Evolutionary conservation across 2,113 vertebrate species (phyloP), one percentile per base, ranked within the genome.

Genomic region (Podilymbus podiceps): DNA sequence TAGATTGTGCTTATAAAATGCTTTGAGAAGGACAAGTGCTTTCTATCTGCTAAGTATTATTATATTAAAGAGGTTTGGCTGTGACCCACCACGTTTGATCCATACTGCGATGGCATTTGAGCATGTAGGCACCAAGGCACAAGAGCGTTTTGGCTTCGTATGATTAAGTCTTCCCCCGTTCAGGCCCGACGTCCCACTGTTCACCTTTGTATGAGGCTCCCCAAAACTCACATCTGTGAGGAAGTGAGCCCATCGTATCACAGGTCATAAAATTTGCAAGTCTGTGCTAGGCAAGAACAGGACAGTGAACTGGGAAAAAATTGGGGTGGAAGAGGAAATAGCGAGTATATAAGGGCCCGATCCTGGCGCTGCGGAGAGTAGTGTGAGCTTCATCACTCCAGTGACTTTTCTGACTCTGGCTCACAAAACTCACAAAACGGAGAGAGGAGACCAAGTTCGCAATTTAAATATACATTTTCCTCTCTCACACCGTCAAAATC

Each of bases 371-470:
- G 1, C 2, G 0, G 42, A 89, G 31, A 78, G 12, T 2, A 80
- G 58, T 0, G 0, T 7, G 5, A 79, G 27, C 22, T 91, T 72
- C 8, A 35, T 68, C 56, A 69, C 33, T 59, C 28, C n/a, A 6
- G 23, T 22, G 72, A 55, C 67, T 93, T 85, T 40, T 49, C 62
- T 35, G 23, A 78, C 47, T 76, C 19, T 15, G 60, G 40, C 35
- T 91, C 53, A 79, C n/a, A 73, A 52, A 93, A 83, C 23, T 71
- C 73, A 72, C 21, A 49, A 52, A 92, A 58, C 14, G 44, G 11
- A 44, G 58, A 85, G 71, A 75, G 31, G 27, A 14, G 21, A 10
- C 33, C 77, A 56, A 19, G 38, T 46, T 92, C 46, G 69, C 17
- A 50, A 74, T 87, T 89, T 52, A 92, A 93, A 90, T 30, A 69